A percentile compares a stretch with the other conserved stretches of the same genome.
These are phyloP conservation scores for Darwinula stevensoni DNA, from an alignment of 2,888 invertebrate species.

Conservation along the genomic window DNA sequence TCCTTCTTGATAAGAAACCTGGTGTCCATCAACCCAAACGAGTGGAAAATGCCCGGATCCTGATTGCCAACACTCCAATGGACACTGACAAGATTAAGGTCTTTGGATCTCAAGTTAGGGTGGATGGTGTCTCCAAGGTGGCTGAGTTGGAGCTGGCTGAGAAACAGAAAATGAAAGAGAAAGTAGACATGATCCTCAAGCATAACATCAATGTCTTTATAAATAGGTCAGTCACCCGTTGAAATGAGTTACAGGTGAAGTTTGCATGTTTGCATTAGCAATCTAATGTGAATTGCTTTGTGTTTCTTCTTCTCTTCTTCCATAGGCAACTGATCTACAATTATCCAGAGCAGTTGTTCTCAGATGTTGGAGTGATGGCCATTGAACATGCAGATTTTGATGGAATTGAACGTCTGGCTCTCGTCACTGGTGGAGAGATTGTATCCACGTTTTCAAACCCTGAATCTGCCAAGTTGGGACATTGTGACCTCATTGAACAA, in stretches of 20 bases:
- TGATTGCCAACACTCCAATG: slow-evolving; percentile 99
- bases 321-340: slow-evolving; percentile 86
- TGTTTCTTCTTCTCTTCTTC: slow-evolving; percentile 2
- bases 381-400: slow-evolving; percentile 99
- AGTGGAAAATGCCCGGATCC: slow-evolving; percentile 77
- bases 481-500: slow-evolving; percentile 84
- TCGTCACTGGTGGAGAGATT: slow-evolving; percentile 94
- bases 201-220: slow-evolving; percentile 95
- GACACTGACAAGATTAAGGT: slow-evolving; percentile 98
- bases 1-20: slow-evolving; percentile 79
- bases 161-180: slow-evolving; percentile 98
- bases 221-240: slow-evolving; percentile 42
- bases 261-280: not conserved
- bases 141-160: slow-evolving; percentile 92
- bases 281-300: no score
- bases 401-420: slow-evolving; percentile 83
- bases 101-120: slow-evolving; percentile 66
- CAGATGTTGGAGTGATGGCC: slow-evolving; percentile 93
- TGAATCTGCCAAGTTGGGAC: slow-evolving; percentile 62
- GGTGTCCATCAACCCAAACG: slow-evolving; percentile 92
- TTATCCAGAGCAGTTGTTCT: slow-evolving; percentile 96
- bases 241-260: not conserved
- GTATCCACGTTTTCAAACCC: slow-evolving; percentile 93
- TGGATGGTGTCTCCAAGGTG: slow-evolving; percentile 35
- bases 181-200: slow-evolving; percentile 77